Conservation (phyloP, 2,797 vertebrate genomes). For the Protonibea diacanthus region DNA sequence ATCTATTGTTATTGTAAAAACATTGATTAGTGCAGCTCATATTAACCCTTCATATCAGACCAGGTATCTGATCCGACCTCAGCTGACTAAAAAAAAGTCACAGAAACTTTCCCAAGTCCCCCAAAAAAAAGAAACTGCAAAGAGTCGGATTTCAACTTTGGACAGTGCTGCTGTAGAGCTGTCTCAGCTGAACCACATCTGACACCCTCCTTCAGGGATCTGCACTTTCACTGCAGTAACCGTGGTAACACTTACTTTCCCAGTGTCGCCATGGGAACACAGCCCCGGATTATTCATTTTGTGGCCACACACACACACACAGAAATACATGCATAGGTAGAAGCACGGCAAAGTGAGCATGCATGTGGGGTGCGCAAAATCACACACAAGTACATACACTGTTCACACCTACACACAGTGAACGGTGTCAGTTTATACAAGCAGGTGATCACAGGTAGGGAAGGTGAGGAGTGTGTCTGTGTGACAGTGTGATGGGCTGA, state of each 20-base stretch:
- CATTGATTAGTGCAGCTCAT: not conserved
- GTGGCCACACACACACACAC: constrained; percentile 31
- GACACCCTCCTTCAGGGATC: constrained; percentile 56
- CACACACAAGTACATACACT: not conserved
- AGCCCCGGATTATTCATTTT: constrained; percentile 63
- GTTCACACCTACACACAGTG: constrained; percentile 21
- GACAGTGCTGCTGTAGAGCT: constrained; percentile 11
- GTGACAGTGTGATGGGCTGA: constrained; percentile 15
- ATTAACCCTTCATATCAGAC: not conserved
- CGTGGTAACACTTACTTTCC: constrained; percentile 77
- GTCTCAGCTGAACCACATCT: constrained; percentile 47
- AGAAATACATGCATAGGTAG: constrained; percentile 13
- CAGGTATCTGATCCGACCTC: not conserved
- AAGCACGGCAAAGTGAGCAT: constrained; percentile 1
- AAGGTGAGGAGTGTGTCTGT: constrained; percentile 10
- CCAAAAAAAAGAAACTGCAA: constrained; percentile 1
- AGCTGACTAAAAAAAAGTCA: not conserved
- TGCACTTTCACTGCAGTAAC: constrained; percentile 70
- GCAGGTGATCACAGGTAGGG: constrained; percentile 14
- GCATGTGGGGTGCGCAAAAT: constrained; percentile 5
- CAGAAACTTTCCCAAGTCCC: not conserved
- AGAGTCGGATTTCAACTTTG: constrained; percentile 38
- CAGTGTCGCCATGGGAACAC: constrained; percentile 83
- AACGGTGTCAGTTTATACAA: constrained; percentile 52
- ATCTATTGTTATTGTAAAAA: constrained; percentile 1